Evolutionary conservation across 1,140 invertebrate species (phyloP), one percentile per base, ranked within the genome.

Genomic region (Rhizoglyphus robini): DNA sequence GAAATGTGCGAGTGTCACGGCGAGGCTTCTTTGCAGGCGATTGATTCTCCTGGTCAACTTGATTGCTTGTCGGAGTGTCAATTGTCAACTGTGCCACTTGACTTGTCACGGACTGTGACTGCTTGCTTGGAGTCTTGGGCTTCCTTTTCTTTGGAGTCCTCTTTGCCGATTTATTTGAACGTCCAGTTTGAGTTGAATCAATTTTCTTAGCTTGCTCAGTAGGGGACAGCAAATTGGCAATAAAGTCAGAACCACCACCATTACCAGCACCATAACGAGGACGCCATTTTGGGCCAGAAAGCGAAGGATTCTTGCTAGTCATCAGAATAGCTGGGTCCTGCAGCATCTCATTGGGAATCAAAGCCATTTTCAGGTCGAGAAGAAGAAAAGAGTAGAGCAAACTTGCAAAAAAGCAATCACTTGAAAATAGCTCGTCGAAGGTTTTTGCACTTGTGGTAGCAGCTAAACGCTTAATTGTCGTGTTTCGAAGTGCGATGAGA

Each of bases 241-340:
- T 32, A 20, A 15, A 27, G 51, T 25, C 51, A 54, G 41, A 15
- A 46, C 23, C 23, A 23, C 15, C 41, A 46, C 15, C 41, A 23
- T 46, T 46, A 23, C 15, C 41, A 46, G 41, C 41, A 23, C 41
- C 15, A 46, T 15, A 46, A 46, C 41, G 41, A 46, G 41, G n/a
- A n/a, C n/a, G n/a, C n/a, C n/a, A n/a, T n/a, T n/a, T n/a, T n/a
- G n/a, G n/a, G n/a, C n/a, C n/a, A n/a, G 41, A 46, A 46, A 46
- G 20, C 15, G 51, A 54, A 8, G 51, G 51, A 32, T 54, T 54
- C 51, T 54, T 54, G 51, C 51, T 54, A 23, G 51, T 54, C 51
- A 54, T 54, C 51, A 54, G 23, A 8, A 54, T 20, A 15, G 51
- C 51, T 8, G 51, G 51, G 20, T 54, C 51, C 8, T 8, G 8